Percentiles rank a stretch among this genome's conserved stretches.
Evolutionary conservation across 2,888 invertebrate genomes (phyloP).

Genomic region (Augiades crinisus): DNA sequence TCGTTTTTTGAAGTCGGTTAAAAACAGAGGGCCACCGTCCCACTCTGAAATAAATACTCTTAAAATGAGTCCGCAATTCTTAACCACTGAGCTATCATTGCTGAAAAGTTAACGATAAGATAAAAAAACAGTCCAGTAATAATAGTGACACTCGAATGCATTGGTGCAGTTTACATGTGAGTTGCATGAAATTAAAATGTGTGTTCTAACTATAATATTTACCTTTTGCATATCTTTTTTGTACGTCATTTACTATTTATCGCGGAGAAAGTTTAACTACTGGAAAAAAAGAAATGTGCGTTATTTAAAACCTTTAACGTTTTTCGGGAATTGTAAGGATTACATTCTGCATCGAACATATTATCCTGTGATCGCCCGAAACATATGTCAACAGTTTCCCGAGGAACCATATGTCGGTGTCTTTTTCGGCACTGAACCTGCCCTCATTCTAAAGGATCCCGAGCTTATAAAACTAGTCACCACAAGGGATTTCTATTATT

Average conservation of each 20-base stretch:
- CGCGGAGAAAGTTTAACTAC: conserved; percentile 35
- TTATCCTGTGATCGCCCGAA: conserved; percentile 38
- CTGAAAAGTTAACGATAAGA: no score
- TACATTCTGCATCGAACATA: conserved; percentile 45
- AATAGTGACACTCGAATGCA: no score
- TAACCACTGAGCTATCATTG: no score
- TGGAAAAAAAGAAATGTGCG: conserved; percentile 54
- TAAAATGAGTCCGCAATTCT: no score
- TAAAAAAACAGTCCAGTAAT: no score
- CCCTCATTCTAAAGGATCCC: conserved; percentile 53
- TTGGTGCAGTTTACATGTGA: no score
- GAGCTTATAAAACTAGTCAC: conserved; percentile 51
- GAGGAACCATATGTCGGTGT: conserved; percentile 54
- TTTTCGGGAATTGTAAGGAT: conserved; percentile 55
- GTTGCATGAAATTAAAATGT: no score
- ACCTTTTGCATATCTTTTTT: no score
- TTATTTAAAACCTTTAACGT: conserved; percentile 39
- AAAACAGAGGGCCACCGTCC: no score
- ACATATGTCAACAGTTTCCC: conserved; percentile 49
- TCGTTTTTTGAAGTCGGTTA: no score
- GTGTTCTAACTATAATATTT: no score
- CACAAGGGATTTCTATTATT: conserved; percentile 59
- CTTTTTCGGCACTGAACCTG: conserved; percentile 56
- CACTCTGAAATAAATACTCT: no score
- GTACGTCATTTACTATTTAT: conserved; percentile 17